Base-by-base conservation (phyloP, 2,113 vertebrate genomes). In the Ammodytes dubius region DNA sequence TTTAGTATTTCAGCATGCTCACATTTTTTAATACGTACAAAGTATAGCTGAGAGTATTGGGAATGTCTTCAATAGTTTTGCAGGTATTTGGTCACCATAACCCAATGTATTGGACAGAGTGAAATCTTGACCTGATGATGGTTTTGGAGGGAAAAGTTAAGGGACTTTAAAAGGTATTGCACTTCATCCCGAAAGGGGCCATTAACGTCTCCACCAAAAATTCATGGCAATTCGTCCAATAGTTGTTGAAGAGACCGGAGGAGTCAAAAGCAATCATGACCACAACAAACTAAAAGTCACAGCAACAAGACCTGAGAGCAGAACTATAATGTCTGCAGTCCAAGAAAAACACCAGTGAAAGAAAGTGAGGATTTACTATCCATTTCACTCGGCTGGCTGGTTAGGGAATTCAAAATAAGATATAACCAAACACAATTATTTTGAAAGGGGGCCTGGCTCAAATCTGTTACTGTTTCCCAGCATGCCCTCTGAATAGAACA, bases 391-490 rank as follows among this genome's bases (percentile, higher is more conserved):
- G 27, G 27, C 27, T 46, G 19, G 42, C 14, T 69, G 52, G 19
- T 66, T 75, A 40, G 57, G 57, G 50, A 71, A 37, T 67, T 47
- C 69, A 53, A 39, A 52, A 19, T 15, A 7, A 4, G 13, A 50
- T 11, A 4, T 12, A 53, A 64, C 64, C 35, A 85, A 49, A 80
- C 43, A 6, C 11, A 67, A 50, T 45, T 5, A 45, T 59, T 70
- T 1, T n/a, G 43, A 63, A 42, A 0, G 40, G 7, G 74, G 76
- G 78, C 58, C 83, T 84, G 75, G 79, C 82, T 85, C 72, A 70
- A 89, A 87, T 89, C 79, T 87, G 85, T 83, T 87, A 86, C 70
- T 77, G 68, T 90, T 92, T 85, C 88, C 77, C 91, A 91, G 91
- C 84, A 83, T 80, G 88, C 67, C 61, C 63, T 88, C 65, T 87